Evolutionary conservation across 2,113 vertebrate species (phyloP).

Genomic region (Cyprinus carpio): DNA sequence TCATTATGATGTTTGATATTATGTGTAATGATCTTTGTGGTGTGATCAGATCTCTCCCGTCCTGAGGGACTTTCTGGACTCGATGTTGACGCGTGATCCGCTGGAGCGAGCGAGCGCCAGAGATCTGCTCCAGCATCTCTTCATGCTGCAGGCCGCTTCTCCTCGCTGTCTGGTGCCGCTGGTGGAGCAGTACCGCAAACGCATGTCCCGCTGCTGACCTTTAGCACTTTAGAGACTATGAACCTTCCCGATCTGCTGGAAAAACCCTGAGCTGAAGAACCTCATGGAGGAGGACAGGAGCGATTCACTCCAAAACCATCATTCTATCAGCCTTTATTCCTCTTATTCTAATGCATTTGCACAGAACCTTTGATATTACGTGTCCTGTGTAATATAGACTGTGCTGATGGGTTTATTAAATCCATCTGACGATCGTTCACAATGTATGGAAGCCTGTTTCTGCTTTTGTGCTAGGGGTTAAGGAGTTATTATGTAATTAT

Average conservation of each 20-base stretch:
- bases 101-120: conserved; percentile 78
- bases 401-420: background rate
- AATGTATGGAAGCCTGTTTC: background rate
- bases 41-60: conserved; percentile 84
- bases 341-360: no score
- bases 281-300: no score
- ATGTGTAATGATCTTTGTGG: background rate
- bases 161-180: conserved; percentile 86
- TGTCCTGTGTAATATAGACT: background rate
- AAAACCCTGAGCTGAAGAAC: background rate
- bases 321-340: background rate
- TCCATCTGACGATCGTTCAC: background rate
- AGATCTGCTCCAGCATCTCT: conserved; percentile 88
- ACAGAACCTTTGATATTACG: background rate
- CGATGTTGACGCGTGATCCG: conserved; percentile 85
- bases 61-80: conserved; percentile 86
- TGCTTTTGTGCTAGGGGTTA: background rate
- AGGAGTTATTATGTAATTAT: background rate
- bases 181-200: conserved; percentile 86
- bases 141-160: conserved; percentile 84
- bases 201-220: conserved; percentile 68
- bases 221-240: background rate
- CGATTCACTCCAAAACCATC: background rate
- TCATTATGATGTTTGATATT: background rate
- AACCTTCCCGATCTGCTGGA: background rate